Evolutionary conservation across 1,140 invertebrate genomes (phyloP).

Genomic region (Aethina tumida): DNA sequence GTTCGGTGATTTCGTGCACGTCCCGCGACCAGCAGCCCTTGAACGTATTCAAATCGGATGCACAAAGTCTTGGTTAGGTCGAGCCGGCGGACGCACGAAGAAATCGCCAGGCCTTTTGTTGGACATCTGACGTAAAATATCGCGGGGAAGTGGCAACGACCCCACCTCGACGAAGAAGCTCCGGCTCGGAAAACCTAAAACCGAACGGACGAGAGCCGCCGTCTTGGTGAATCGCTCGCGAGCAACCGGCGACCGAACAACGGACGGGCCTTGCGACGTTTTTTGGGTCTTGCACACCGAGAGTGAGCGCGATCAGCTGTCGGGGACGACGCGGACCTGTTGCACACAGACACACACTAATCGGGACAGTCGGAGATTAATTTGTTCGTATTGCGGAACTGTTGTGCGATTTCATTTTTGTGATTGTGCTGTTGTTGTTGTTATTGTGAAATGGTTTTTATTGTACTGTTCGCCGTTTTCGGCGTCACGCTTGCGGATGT

Average conservation of each 20-base stretch:
- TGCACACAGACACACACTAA: too few relatives aligned
- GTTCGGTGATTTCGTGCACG: too few relatives aligned
- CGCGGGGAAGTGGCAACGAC: conserved; percentile 7
- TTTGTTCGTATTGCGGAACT: conserved; percentile 1
- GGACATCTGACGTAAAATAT: not conserved
- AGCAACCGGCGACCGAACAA: too few relatives aligned
- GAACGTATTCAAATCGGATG: too few relatives aligned
- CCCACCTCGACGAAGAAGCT: conserved; percentile 8
- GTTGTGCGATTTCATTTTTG: not conserved
- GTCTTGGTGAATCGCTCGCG: not conserved
- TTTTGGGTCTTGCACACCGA: too few relatives aligned
- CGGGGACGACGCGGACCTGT: conserved; percentile 1
- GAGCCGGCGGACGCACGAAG: too few relatives aligned
- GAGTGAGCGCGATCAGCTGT: conserved; percentile 2
- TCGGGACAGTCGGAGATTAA: too few relatives aligned
- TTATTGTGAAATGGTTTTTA: conserved; percentile 15
- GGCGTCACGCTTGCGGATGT: conserved; percentile 8
- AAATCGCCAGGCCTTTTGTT: too few relatives aligned
- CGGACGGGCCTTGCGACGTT: not conserved
- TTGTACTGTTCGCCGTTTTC: conserved; percentile 8
- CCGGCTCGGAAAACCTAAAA: too few relatives aligned
- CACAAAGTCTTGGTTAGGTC: too few relatives aligned
- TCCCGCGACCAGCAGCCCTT: too few relatives aligned
- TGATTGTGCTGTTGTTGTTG: not conserved
- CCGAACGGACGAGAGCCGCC: not conserved